phyloP scores from a whole-genome alignment of 2,113 vertebrate species.

The Malaclemys terrapin region DNA sequence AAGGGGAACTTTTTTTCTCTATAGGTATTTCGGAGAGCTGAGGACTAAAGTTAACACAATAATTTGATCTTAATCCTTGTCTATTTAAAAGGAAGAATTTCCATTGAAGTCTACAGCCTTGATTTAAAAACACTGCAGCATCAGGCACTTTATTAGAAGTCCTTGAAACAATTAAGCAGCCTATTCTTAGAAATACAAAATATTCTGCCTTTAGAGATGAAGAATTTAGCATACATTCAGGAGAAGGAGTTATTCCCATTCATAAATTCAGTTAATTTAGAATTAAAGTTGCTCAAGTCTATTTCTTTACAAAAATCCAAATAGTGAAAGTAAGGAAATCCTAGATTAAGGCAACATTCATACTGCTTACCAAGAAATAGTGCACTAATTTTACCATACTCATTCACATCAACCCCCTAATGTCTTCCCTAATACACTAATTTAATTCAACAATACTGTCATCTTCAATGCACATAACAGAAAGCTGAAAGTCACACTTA shows the following conservation, averaged over 20 bases:
- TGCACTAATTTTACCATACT: neutral
- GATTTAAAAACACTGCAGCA: neutral
- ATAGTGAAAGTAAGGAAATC: neutral
- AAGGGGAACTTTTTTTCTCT: neutral
- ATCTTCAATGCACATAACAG: slow-evolving; percentile 12
- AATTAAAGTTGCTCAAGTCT: neutral
- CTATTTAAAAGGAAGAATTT: neutral
- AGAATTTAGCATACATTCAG: slow-evolving; percentile 20
- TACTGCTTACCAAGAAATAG: neutral
- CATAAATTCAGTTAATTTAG: neutral
- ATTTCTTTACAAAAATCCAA: neutral
- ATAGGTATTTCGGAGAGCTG: neutral
- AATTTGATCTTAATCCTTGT: neutral
- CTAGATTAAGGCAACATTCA: slow-evolving; percentile 16
- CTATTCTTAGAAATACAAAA: neutral
- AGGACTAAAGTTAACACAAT: neutral
- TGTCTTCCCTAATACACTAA: neutral
- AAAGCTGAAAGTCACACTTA: slow-evolving; percentile 19
- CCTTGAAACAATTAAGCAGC: neutral
- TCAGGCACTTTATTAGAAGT: neutral
- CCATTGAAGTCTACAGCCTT: neutral
- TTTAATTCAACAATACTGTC: slow-evolving; percentile 29
- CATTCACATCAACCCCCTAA: slow-evolving; percentile 7
- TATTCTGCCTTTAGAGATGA: slow-evolving; percentile 16
- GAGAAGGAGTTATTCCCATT: slow-evolving; percentile 28